Conservation (phyloP, 2,113 vertebrate species). For the Protobothrops mucrosquamatus region DNA sequence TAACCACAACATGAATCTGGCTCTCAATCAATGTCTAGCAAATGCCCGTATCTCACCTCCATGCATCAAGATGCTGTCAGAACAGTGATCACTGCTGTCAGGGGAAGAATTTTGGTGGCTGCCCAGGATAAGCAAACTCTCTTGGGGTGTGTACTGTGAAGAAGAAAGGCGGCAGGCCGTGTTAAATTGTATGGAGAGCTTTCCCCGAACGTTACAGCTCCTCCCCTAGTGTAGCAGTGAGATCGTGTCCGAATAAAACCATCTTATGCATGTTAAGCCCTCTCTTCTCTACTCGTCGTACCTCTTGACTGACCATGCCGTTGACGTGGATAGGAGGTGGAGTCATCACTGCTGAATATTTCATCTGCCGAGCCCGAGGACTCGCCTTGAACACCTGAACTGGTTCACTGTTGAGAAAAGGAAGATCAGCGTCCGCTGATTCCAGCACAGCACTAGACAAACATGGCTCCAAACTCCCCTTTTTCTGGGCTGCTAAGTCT, state of each 20-base stretch:
- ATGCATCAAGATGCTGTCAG: conserved; percentile 64
- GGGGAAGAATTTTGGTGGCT: conserved; percentile 77
- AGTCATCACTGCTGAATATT: conserved; percentile 72
- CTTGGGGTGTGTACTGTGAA: conserved; percentile 65
- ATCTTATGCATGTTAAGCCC: accelerated
- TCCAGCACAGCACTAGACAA: neutral
- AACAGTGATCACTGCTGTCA: conserved; percentile 76
- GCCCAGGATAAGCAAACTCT: conserved; percentile 69
- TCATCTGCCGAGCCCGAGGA: conserved; percentile 69
- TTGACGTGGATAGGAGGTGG: conserved; percentile 79
- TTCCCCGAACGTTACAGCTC: neutral
- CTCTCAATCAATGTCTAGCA: neutral
- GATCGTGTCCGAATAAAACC: neutral
- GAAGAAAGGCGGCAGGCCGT: neutral
- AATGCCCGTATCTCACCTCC: conserved; percentile 61
- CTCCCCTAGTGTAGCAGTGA: neutral
- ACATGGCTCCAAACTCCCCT: neutral
- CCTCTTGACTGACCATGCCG: conserved; percentile 76
- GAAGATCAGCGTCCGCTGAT: neutral
- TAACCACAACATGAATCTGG: neutral
- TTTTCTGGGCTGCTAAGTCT: neutral
- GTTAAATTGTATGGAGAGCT: neutral
- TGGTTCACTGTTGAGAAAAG: conserved; percentile 64
- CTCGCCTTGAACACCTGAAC: conserved; percentile 76
- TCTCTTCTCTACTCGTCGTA: conserved; percentile 38